Evolutionary conservation across 2,113 vertebrate species (phyloP), one percentile per base, ranked within the genome.

Genomic region (Craseonycteris thonglongyai): DNA sequence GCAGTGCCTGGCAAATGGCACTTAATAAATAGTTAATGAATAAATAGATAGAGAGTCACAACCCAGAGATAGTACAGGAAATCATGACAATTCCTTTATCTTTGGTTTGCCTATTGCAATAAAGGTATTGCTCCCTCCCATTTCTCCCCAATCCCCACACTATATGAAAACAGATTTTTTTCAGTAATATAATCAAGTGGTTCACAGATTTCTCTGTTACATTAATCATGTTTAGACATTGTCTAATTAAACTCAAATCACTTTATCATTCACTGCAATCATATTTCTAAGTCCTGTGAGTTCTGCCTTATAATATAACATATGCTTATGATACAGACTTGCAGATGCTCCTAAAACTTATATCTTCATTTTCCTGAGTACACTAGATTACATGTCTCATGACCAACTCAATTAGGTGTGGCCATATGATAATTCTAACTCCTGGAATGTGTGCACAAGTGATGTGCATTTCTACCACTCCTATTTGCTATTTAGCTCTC

Each of bases 201-300:
- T 47, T 66, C 84, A 80, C 12, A 71, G 79, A 28, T 93, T 89
- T 93, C 24, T 80, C 87, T 80, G 35, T 88, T 69, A 65, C 3
- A 76, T 91, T 40, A 92, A 68, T 88, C 58, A 71, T 30, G 1
- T 88, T 90, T 94, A 88, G 80, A 85, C 56, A 72, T n/a, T 93
- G 83, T 84, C 61, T 91, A 91, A 94, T 89, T 96, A 96, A 97
- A 93, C 84, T 93, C 84, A 92, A 90, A 87, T 95, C 54, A 83
- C 61, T 71, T 90, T 79, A 54, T 87, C 86, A 93, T 58, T 95
- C 56, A 78, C 33, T 79, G 13, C 51, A 69, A 59, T 92, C 76
- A 45, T 76, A 83, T 88, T 95, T 92, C 35, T 71, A 93, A 93
- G 94, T 92, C 47, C 45, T 80, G 18, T 72, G 76, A 88, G 30